phyloP scores from a whole-genome alignment of 2,797 vertebrate genomes.

The Setipinna tenuifilis region DNA sequence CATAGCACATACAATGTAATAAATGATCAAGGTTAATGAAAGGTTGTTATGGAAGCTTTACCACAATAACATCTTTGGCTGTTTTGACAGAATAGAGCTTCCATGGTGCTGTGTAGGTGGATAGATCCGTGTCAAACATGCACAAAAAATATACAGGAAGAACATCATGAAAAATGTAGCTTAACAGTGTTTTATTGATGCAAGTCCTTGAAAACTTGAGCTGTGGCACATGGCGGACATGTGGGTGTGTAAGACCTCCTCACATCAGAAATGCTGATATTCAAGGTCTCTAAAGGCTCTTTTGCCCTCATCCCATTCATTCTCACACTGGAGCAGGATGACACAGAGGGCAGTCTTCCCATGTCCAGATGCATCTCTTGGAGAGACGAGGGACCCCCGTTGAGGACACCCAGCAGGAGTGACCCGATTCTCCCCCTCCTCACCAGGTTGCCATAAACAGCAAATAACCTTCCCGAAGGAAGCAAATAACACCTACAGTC shows the following conservation, averaged over 20 bases:
- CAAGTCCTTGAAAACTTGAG: conserved; percentile 1
- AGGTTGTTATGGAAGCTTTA: not conserved
- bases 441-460: conserved; percentile 26
- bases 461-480: conserved; percentile 45
- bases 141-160: conserved; percentile 4
- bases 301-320: conserved; percentile 6
- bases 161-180: not conserved
- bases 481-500: conserved; percentile 28
- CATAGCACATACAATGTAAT: no score
- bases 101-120: not conserved
- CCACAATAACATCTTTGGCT: not conserved
- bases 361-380: conserved; percentile 44
- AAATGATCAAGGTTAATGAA: not conserved
- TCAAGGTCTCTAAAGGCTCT: not conserved
- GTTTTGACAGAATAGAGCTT: not conserved
- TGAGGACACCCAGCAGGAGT: conserved; percentile 53
- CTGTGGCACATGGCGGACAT: not conserved
- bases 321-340: not conserved
- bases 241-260: not conserved
- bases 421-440: conserved; percentile 5
- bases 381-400: conserved; percentile 39
- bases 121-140: not conserved
- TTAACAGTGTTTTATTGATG: not conserved
- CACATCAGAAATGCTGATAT: not conserved
- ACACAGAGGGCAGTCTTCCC: conserved; percentile 23